Evolutionary conservation across 2,113 vertebrate genomes (phyloP).

Genomic region (Isurus oxyrinchus): DNA sequence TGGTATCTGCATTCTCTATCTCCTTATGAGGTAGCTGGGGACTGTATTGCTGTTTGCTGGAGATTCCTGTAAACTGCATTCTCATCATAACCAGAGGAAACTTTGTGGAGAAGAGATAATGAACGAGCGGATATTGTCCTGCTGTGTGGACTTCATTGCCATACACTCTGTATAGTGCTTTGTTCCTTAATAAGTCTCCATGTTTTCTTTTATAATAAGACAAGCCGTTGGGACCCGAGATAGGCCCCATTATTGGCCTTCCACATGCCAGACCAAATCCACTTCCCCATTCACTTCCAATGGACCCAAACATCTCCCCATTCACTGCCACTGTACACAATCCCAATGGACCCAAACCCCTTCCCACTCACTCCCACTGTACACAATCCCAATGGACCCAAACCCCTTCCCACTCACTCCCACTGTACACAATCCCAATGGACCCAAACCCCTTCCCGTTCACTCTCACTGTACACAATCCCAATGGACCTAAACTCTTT

Average conservation of each 20-base stretch:
- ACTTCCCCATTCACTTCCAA: neutral
- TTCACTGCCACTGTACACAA: neutral
- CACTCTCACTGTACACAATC: neutral
- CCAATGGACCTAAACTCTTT: neutral
- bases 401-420: neutral
- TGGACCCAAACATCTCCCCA: neutral
- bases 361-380: neutral
- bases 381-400: neutral
- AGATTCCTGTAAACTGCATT: neutral
- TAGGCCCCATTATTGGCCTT: neutral
- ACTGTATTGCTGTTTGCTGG: neutral
- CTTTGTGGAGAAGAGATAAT: neutral
- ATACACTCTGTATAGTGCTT: neutral
- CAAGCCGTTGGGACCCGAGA: neutral
- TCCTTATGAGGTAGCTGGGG: neutral
- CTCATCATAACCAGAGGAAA: neutral
- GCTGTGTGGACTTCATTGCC: neutral
- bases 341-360: neutral
- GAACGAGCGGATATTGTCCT: neutral
- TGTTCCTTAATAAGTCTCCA: neutral
- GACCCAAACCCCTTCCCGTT: no score
- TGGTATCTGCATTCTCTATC: neutral
- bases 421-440: no score
- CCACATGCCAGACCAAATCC: neutral
- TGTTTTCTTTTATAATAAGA: neutral